Base-by-base conservation (phyloP, 2,797 vertebrate genomes). In the Phalanger gymnotis region DNA sequence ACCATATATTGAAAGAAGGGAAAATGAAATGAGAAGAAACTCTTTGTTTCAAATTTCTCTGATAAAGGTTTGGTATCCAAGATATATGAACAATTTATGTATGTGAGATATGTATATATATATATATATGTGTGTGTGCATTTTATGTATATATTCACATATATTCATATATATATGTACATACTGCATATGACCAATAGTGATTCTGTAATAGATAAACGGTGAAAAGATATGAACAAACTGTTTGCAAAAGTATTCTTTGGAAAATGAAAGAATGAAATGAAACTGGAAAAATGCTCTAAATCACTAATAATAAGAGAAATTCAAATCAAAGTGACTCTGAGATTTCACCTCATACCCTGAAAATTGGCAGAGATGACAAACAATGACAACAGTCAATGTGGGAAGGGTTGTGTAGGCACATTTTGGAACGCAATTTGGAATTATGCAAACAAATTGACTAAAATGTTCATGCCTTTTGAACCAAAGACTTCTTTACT, bases 101-200 rank as follows among this genome's bases (percentile, higher is more conserved):
- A 14, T 66, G 31, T 66, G 61, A 66, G 5, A 16, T 34, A 66
- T 57, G 10, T 10, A 31, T 11, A 31, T 30, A 5, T n/a, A 22
- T 5, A n/a, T 66, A n/a, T n/a, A 5, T 31, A 25, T 27, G 1
- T 57, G 56, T 27, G 28, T 4, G 27, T 27, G 30, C 11, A 66
- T n/a, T 1, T 5, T 4, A 34, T 5, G n/a, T 0, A 34, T 4
- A 22, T 31, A 34, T 0, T 14, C 1, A 66, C 1, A 34, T 4
- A 22, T 31, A 34, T 0, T 14, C 6, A 66, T 1, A 66, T 12
- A 14, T 54, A 54, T 54, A 54, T 14, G 14, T 12, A 54, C 54
- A 16, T 54, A 16, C 54, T 54, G 16, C 22, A 73, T 40, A 81
- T 7, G 7, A 81, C n/a, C 19, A 40, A 73, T 2, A 73, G n/a